Percentiles rank a stretch among this genome's conserved stretches.
Evolutionary conservation across 1,140 invertebrate species (phyloP).

Genomic region (Drosophila bifasciata): DNA sequence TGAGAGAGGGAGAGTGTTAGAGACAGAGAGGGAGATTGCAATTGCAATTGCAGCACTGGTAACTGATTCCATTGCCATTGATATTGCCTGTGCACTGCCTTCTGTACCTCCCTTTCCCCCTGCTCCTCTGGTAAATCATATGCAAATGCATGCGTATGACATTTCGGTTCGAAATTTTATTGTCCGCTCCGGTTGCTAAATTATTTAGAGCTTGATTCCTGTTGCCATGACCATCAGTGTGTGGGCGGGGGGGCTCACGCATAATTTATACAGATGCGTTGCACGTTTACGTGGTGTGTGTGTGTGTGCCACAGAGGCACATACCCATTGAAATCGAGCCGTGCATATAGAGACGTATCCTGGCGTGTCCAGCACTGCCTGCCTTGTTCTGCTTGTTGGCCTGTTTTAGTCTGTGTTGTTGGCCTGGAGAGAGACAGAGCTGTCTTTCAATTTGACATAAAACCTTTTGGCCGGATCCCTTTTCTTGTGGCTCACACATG

Average conservation of each 20-base stretch:
- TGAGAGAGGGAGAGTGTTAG: too few relatives aligned
- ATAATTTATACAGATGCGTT: constrained; percentile 62
- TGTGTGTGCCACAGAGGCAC: background rate
- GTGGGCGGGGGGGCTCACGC: constrained; percentile 25
- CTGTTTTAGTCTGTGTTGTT: constrained; percentile 34
- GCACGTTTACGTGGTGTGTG: constrained; percentile 15
- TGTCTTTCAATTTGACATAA: constrained; percentile 80
- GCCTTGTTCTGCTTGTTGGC: background rate
- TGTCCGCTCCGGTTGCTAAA: constrained; percentile 77
- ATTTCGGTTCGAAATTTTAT: constrained; percentile 80
- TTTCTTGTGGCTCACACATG: constrained; percentile 44
- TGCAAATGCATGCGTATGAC: constrained; percentile 81
- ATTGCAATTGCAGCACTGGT: constrained; percentile 30
- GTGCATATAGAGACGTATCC: too few relatives aligned
- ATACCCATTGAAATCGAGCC: too few relatives aligned
- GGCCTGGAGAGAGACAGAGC: constrained; percentile 18
- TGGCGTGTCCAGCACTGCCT: too few relatives aligned
- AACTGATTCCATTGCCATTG: background rate
- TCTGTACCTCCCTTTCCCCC: constrained; percentile 4
- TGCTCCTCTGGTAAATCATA: constrained; percentile 60
- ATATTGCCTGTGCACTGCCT: background rate
- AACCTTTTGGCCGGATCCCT: constrained; percentile 66
- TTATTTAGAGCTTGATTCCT: constrained; percentile 81
- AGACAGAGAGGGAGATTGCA: background rate
- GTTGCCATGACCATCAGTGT: constrained; percentile 54